Conservation (phyloP, 2,888 invertebrate species). For the Drosophila aldrichi region DNA sequence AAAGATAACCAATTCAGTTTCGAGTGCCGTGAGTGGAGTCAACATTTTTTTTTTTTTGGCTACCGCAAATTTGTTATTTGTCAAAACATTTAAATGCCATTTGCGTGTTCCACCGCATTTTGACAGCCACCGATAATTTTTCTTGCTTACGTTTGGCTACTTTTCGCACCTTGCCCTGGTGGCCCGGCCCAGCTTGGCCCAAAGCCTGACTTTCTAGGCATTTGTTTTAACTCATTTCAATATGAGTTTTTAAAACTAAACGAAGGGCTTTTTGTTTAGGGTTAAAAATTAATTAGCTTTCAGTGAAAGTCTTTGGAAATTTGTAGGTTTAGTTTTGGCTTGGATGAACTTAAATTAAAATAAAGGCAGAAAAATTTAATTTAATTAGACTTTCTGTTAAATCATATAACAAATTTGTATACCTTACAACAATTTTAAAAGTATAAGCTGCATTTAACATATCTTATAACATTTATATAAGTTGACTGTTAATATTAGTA, state of each 20-base stretch:
- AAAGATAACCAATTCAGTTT: conserved; percentile 9
- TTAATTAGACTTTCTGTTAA: neutral
- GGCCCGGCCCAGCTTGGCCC: conserved; percentile 21
- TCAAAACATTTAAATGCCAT: conserved; percentile 81
- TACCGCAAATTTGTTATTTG: conserved; percentile 80
- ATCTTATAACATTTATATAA: neutral
- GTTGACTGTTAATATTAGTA: neutral
- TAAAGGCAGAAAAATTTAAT: neutral
- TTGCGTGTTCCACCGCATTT: conserved; percentile 63
- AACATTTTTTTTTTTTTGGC: conserved; percentile 52
- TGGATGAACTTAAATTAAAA: neutral
- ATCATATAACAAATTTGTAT: neutral
- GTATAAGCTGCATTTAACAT: neutral
- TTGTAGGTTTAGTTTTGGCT: neutral
- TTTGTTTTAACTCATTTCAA: conserved; percentile 41
- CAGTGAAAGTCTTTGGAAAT: conserved; percentile 37
- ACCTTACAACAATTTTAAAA: neutral
- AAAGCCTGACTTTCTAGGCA: conserved; percentile 38
- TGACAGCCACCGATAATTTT: conserved; percentile 77
- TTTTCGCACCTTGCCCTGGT: conserved; percentile 69
- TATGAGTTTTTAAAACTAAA: conserved; percentile 16
- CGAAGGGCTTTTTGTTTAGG: neutral
- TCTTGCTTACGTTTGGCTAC: conserved; percentile 38
- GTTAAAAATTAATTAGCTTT: conserved; percentile 13
- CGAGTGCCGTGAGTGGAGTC: conserved; percentile 45